A percentile compares a stretch with the other conserved stretches of the same genome.
Evolutionary conservation across 1,140 invertebrate genomes (phyloP).

Genomic region (Eueides isabella): DNA sequence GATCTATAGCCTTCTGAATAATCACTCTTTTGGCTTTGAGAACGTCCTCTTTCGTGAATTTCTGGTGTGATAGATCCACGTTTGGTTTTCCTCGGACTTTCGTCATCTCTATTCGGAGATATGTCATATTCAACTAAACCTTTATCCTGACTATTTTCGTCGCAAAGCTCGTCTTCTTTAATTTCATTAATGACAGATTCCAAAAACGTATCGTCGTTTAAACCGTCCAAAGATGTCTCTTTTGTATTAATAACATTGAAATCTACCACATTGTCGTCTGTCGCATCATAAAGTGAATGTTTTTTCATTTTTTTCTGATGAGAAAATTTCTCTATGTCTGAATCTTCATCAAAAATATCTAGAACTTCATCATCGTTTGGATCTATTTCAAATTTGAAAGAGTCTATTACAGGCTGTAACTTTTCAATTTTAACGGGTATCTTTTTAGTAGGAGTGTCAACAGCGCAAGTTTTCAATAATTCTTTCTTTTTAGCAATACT

Average conservation of each 20-base stretch:
- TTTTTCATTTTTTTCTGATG: slow-evolving; percentile 46
- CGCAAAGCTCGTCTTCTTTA: slow-evolving; percentile 63
- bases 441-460: slow-evolving; percentile 34
- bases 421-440: slow-evolving; percentile 55
- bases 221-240: slow-evolving; percentile 54
- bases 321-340: slow-evolving; percentile 54
- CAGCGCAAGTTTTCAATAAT: slow-evolving; percentile 39
- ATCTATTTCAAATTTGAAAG: slow-evolving; percentile 75
- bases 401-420: slow-evolving; percentile 67
- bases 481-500: slow-evolving; percentile 45
- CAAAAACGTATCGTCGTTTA: slow-evolving; percentile 69
- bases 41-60: slow-evolving; percentile 53
- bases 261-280: slow-evolving; percentile 46
- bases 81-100: slow-evolving; percentile 44
- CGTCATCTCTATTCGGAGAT: slow-evolving; percentile 62
- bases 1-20: slow-evolving; percentile 60
- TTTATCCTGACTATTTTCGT: slow-evolving; percentile 67
- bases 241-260: slow-evolving; percentile 48
- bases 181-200: slow-evolving; percentile 77
- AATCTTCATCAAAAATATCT: slow-evolving; percentile 67
- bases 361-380: slow-evolving; percentile 68
- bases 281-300: slow-evolving; percentile 47
- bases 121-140: slow-evolving; percentile 71
- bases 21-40: slow-evolving; percentile 51
- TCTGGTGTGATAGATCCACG: slow-evolving; percentile 63